Base-by-base conservation (phyloP, 2,797 vertebrate species). In the Chelonia mydas region DNA sequence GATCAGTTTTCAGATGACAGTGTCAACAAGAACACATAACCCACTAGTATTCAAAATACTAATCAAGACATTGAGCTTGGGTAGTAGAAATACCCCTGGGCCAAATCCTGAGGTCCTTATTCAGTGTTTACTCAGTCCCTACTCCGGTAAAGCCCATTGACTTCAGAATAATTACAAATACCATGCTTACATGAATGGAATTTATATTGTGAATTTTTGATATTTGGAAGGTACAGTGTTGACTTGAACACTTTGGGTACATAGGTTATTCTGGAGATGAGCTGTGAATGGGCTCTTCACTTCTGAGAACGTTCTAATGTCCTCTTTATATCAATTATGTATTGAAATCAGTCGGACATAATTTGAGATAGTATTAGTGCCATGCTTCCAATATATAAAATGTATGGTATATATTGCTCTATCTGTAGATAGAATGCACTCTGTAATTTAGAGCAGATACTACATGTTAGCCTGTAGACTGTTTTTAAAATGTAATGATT, bases 41-140 rank as follows among this genome's bases (percentile, higher is more conserved):
- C 80, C 74, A 3, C 17, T 83, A 27, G 37, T 33, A 3, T 7
- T 11, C 2, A 72, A 78, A 25, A 7, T 23, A 51, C 17, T 16
- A 31, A 2, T 5, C 37, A 5, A 11, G 53, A 25, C 54, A 27
- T 7, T 82, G 81, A 86, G 10, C 78, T 83, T 51, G 59, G 81
- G 1, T 19, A 68, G 11, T 25, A 17, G 17, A 53, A 6, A 0
- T 3, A 5, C 12, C 47, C 19, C 9, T n/a, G 68, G 49, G 15
- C 41, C 16, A 0, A 1, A 1, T 21, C 53, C 16, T 77, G 0
- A 4, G 16, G 13, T 8, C 9, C 49, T 16, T 86, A 25, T 59
- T 81, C 0, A 0, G 68, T 50, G 11, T 0, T 0, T 81, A 79
- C 23, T 11, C 3, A 0, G 37, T 23, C 68, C 37, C 3, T 72